Conservation (phyloP, 2,888 invertebrate species). For the Ochlodes sylvanus region DNA sequence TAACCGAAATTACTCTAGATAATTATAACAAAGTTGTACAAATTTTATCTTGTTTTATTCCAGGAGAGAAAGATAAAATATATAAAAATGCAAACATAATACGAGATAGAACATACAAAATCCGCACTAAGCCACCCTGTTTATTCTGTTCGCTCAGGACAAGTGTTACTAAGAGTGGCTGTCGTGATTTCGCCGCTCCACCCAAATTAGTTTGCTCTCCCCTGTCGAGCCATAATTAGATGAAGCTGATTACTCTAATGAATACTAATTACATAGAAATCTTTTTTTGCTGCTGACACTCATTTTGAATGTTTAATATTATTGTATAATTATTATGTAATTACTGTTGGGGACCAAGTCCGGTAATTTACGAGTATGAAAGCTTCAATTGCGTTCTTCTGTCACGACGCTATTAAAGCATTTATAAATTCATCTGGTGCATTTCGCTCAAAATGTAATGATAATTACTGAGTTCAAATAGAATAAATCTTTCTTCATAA, state of each 20-base stretch:
- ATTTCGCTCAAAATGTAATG: too few relatives aligned
- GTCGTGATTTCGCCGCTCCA: constrained; percentile 43
- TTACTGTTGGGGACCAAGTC: too few relatives aligned
- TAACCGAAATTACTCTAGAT: not conserved
- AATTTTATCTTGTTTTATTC: not conserved
- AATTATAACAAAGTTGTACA: not conserved
- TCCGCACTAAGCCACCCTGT: constrained; percentile 41
- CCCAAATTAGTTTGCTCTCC: constrained; percentile 45
- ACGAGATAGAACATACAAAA: constrained; percentile 41
- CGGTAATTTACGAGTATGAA: too few relatives aligned
- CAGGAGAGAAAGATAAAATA: not conserved
- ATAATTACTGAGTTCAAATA: too few relatives aligned
- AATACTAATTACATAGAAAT: constrained; percentile 42
- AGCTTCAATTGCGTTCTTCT: too few relatives aligned
- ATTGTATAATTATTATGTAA: not conserved
- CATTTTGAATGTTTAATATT: constrained; percentile 7
- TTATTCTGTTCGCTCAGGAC: constrained; percentile 42
- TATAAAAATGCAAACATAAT: constrained; percentile 43
- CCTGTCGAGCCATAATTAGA: constrained; percentile 42
- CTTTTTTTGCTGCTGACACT: constrained; percentile 31
- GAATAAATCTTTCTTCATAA: too few relatives aligned
- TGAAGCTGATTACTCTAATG: constrained; percentile 40
- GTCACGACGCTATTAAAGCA: too few relatives aligned
- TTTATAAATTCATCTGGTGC: too few relatives aligned
- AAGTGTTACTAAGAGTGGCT: constrained; percentile 42